Evolutionary conservation across 2,888 invertebrate species (phyloP), one percentile per base, ranked within the genome.

Genomic region (Drosophila anomelani): DNA sequence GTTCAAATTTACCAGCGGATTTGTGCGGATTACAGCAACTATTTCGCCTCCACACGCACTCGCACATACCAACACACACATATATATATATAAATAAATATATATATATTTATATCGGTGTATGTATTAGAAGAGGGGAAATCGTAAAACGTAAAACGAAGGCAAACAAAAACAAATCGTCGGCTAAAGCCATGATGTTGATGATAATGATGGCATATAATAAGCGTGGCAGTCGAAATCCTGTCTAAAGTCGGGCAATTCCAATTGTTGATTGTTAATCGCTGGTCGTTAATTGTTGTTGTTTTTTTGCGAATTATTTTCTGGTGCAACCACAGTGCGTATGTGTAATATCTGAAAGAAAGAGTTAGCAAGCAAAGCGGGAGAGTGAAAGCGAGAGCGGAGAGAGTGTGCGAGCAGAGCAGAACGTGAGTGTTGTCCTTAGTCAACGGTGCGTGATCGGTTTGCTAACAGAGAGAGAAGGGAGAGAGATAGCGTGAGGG

Each of bases 1-100:
- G 88, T 88, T 90, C 79, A 83, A 88, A 85, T 88, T 88, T 81
- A 88, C 73, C 88, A 88, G 88, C 85, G 89, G 89, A 85, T 90
- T 88, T 88, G 88, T 89, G 79, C 90, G 90, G 90, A 83, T 88
- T 82, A 89, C 79, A 90, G 76, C 76, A 74, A 74, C 70, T 76
- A 60, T 74, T 75, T 53, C 51, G 51, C 36, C 36, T 36, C 34
- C 59, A 46, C 64, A 75, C 76, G 23, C 63, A n/a, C 29, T 34
- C 43, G 53, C 57, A 41, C 58, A 41, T 59, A 58, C 43, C 26
- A n/a, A 41, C 39, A 55, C 49, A 58, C 29, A 54, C 34, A 58
- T 47, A 58, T 36, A 54, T 43, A 55, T 15, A 63, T 26, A 39
- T 32, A 17, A 34, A 56, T 15, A 57, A 12, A 38, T 59, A 29